Evolutionary conservation across 2,888 invertebrate species (phyloP), one percentile per base, ranked within the genome.

Genomic region (Nysson spinosus): DNA sequence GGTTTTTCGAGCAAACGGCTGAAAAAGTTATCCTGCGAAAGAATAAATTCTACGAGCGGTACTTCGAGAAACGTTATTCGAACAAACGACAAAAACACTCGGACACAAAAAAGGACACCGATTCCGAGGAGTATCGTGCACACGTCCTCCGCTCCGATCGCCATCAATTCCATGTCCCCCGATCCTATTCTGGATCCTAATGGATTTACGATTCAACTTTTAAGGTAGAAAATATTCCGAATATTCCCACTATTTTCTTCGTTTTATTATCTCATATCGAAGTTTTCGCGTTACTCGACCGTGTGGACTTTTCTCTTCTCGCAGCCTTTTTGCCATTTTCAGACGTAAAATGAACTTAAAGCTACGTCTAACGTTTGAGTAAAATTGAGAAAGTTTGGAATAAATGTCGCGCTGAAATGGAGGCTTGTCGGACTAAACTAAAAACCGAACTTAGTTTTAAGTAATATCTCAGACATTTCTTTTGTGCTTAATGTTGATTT

Each of bases 51-150:
- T 0, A 5, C 7, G 2, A 47, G 22, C 24, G 55, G 55, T 7
- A 11, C 44, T 2, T 3, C 62, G 17, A 58, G 24, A 6, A 32
- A 54, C 22, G 24, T 28, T 4, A 7, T 40, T 20, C 47, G 32
- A 9, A 11, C 20, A 7, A 1, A 19, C 4, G 12, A 47, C 1
- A 64, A 22, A 17, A 49, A 40, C n/a, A 17, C 19, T 28, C 62
- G 34, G 28, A 12, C 5, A 4, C 19, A 19, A 26, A 71, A 24
- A 16, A 58, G 44, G 34, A 35, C n/a, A 1, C 72, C 72, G 6
- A 68, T 46, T 1, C 72, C 72, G 0, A 54, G 68, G 7, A 72
- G 68, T 16, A 56, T 60, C n/a, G 64, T 72, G 19, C 72, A 72
- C 12, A 72, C 72, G 4, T 40, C 69, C n/a, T 72, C 43, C 24